Evolutionary conservation across 2,888 invertebrate genomes (phyloP).

Genomic region (Aspidiotus rigidus): DNA sequence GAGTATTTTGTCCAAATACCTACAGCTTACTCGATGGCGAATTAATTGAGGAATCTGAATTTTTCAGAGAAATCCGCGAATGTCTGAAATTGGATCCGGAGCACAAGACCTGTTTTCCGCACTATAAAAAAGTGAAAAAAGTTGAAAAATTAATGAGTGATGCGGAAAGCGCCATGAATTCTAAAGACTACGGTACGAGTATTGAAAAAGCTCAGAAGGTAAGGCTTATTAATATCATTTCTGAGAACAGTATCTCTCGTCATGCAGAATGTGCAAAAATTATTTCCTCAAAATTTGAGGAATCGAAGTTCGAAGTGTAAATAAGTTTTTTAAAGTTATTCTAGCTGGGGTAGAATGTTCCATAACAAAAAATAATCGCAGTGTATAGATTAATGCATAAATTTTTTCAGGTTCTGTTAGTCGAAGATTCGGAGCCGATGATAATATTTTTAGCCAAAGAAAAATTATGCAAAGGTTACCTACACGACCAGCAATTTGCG

Average conservation of each 20-base stretch:
- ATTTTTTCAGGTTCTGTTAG: conserved; percentile 21
- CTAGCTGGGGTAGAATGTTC: not conserved
- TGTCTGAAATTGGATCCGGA: conserved; percentile 96
- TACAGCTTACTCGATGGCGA: not conserved
- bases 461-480: conserved; percentile 70
- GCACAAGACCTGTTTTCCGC: conserved; percentile 88
- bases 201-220: conserved; percentile 57
- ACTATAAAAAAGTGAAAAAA: conserved; percentile 93
- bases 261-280: too few species aligned
- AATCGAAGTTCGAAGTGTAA: too few species aligned
- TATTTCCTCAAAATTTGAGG: too few species aligned
- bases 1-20: conserved; percentile 39
- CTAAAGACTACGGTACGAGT: conserved; percentile 59
- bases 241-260: too few species aligned
- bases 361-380: not conserved
- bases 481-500: conserved; percentile 58
- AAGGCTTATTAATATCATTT: too few species aligned
- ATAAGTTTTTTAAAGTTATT: too few species aligned
- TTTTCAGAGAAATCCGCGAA: conserved; percentile 75
- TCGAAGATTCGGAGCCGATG: conserved; percentile 24
- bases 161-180: conserved; percentile 54
- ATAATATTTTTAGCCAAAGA: conserved; percentile 63
- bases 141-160: conserved; percentile 68
- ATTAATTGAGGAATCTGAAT: conserved; percentile 28
- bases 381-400: not conserved